Conservation (phyloP, 23 tunicate genomes). For the Clavelina lepadiformis region DNA sequence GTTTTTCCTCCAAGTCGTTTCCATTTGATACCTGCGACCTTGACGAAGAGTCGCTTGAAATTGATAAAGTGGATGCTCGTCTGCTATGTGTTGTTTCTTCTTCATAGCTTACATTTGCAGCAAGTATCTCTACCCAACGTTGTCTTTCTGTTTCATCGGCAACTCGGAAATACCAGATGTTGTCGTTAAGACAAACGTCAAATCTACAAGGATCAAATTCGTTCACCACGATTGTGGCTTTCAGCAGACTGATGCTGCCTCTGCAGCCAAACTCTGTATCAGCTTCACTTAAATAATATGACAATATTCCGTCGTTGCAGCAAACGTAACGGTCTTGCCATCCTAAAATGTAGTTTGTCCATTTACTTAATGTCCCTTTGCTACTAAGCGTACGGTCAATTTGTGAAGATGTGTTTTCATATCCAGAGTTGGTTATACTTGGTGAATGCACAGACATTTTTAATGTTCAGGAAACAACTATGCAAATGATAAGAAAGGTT, state of each 20-base stretch:
- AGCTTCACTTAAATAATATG: constrained; percentile 55
- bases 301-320: constrained; percentile 68
- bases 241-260: constrained; percentile 73
- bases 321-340: constrained; percentile 85
- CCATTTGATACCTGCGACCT: too few species aligned
- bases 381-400: too few species aligned
- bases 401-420: too few species aligned
- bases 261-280: constrained; percentile 92
- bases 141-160: constrained; percentile 65
- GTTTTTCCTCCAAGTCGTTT: constrained; percentile 47
- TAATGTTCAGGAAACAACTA: too few species aligned
- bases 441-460: too few species aligned
- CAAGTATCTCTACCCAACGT: constrained; percentile 85
- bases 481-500: too few species aligned
- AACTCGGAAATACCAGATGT: constrained; percentile 79
- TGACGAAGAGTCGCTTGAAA: constrained; percentile 59
- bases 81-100: constrained; percentile 61
- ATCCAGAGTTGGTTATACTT: too few species aligned
- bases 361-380: constrained; percentile 67
- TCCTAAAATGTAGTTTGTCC: constrained; percentile 96
- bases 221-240: constrained; percentile 41
- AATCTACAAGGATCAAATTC: constrained; percentile 80
- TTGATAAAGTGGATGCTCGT: constrained; percentile 61
- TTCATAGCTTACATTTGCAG: constrained; percentile 57
- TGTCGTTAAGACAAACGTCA: constrained; percentile 88